Conservation (phyloP, 2,113 vertebrate genomes). For the Phylloscopus trochiloides region DNA sequence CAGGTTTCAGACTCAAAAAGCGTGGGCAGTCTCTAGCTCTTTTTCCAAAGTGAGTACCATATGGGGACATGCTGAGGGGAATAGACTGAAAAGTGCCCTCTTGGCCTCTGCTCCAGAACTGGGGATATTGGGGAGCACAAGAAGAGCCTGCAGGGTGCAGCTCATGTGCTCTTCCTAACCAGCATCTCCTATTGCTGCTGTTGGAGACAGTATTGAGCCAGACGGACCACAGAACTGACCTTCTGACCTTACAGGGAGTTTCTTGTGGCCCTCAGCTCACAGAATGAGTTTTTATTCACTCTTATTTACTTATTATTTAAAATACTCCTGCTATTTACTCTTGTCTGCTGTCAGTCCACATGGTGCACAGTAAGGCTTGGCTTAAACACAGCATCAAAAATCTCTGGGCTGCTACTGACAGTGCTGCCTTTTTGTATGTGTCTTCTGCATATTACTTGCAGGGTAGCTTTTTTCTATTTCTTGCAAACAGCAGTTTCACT, state of each 20-base stretch:
- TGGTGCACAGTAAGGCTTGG: background rate
- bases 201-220: background rate
- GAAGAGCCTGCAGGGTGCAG: background rate
- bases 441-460: background rate
- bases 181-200: background rate
- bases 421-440: background rate
- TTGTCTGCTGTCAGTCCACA: background rate
- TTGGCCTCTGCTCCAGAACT: background rate
- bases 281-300: background rate
- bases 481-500: background rate
- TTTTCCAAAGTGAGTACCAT: background rate
- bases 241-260: background rate
- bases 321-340: background rate
- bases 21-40: background rate
- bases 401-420: background rate
- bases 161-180: background rate
- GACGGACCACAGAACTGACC: background rate
- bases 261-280: background rate
- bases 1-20: background rate
- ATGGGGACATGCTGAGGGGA: background rate
- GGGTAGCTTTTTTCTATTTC: background rate
- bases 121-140: rapidly evolving
- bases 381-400: background rate
- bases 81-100: background rate
- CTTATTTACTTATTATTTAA: background rate